These are phyloP conservation scores for Zaprionus obscuricornis DNA, from an alignment of 2,888 invertebrate genomes.

Conservation along the genomic window DNA sequence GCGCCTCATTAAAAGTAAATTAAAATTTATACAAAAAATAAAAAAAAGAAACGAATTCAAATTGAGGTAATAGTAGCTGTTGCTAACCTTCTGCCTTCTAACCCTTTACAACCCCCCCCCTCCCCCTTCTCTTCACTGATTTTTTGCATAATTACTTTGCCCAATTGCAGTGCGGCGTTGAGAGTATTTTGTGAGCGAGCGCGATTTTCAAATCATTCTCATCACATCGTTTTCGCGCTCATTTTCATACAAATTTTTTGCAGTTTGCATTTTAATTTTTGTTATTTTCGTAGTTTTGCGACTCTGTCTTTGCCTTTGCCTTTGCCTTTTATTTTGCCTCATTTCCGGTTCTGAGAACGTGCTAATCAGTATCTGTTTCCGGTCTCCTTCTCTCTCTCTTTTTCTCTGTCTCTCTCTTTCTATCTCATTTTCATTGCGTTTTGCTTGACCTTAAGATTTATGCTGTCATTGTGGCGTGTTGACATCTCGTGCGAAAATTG, in stretches of 20 bases:
- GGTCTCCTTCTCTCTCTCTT: conserved; percentile 11
- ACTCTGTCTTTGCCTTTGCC: too few species aligned
- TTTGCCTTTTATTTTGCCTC: conserved; percentile 39
- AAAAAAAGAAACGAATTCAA: conserved; percentile 28
- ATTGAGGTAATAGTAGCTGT: conserved; percentile 37
- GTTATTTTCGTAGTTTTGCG: background rate
- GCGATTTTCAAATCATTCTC: conserved; percentile 19
- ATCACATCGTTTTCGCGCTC: background rate
- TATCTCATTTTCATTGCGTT: conserved; percentile 3
- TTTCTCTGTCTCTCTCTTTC: background rate
- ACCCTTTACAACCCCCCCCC: background rate
- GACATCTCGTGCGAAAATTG: conserved; percentile 50
- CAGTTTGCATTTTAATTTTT: conserved; percentile 55
- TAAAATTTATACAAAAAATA: conserved; percentile 37
- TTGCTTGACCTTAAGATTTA: conserved; percentile 45
- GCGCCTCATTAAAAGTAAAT: conserved; percentile 64
- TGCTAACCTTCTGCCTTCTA: background rate
- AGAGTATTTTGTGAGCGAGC: too few species aligned
- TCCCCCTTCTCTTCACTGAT: background rate
- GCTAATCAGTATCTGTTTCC: conserved; percentile 57
- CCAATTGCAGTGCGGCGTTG: conserved; percentile 48
- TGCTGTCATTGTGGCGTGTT: conserved; percentile 41
- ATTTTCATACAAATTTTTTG: conserved; percentile 46
- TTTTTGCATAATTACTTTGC: conserved; percentile 53
- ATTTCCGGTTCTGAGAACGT: conserved; percentile 40